Conservation (phyloP, 1,140 invertebrate species). For the Nomia melanderi region DNA sequence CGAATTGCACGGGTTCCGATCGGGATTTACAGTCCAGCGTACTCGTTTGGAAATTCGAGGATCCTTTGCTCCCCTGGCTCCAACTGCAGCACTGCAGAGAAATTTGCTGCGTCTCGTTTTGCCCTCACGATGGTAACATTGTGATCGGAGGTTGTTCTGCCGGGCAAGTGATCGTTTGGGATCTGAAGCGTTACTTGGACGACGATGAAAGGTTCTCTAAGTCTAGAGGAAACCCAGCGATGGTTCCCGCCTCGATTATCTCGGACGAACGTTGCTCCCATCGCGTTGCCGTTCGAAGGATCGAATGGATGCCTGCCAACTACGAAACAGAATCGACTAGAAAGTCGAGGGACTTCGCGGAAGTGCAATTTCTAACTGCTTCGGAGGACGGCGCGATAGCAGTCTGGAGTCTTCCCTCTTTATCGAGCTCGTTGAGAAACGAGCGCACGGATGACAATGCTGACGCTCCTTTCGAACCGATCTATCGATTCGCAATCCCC, state of each 20-base stretch:
- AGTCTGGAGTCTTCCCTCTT: slow-evolving; percentile 84
- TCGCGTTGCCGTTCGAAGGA: slow-evolving; percentile 81
- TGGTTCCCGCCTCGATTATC: slow-evolving; percentile 80
- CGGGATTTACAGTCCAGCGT: slow-evolving; percentile 64
- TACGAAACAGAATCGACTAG: slow-evolving; percentile 82
- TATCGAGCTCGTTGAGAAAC: neutral
- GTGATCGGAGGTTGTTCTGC: slow-evolving; percentile 86
- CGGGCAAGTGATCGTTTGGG: slow-evolving; percentile 87
- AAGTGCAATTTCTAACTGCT: slow-evolving; percentile 84
- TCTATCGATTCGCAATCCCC: slow-evolving; percentile 13
- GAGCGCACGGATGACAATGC: neutral
- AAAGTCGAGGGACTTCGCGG: slow-evolving; percentile 70
- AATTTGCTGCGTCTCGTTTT: slow-evolving; percentile 84
- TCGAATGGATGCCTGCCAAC: slow-evolving; percentile 85
- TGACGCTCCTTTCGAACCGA: slow-evolving; percentile 26
- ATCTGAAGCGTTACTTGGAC: slow-evolving; percentile 72
- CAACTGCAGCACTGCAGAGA: slow-evolving; percentile 84
- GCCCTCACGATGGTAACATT: slow-evolving; percentile 84
- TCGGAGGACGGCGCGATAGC: slow-evolving; percentile 84
- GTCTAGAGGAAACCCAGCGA: slow-evolving; percentile 71
- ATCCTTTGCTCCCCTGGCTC: slow-evolving; percentile 85
- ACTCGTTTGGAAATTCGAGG: slow-evolving; percentile 86
- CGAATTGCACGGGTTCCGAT: neutral
- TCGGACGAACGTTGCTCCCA: slow-evolving; percentile 84
- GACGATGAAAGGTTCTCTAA: neutral